Evolutionary conservation across 2,113 vertebrate species (phyloP).

Genomic region (Carlito syrichta): DNA sequence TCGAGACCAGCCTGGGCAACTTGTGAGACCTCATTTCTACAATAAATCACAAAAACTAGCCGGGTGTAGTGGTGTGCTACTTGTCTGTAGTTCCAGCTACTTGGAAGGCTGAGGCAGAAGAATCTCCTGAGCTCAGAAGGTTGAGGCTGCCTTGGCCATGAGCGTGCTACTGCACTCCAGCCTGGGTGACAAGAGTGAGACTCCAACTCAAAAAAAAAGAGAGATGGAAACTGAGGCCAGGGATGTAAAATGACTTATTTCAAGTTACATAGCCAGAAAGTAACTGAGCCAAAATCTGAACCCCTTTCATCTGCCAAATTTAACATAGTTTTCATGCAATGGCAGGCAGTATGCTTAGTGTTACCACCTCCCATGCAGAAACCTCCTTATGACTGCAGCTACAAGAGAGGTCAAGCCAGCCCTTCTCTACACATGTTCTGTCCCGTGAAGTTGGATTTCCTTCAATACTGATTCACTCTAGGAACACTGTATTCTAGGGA

Average conservation of each 20-base stretch:
- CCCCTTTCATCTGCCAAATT: neutral
- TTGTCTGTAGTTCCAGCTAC: no score
- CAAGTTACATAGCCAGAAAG: neutral
- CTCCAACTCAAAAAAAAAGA: no score
- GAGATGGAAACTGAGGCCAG: neutral
- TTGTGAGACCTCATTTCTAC: no score
- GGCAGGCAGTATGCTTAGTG: neutral
- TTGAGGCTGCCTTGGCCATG: no score
- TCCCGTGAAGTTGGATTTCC: neutral
- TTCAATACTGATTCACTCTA: neutral
- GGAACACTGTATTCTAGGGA: neutral
- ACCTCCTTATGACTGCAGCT: neutral
- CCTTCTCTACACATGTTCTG: neutral
- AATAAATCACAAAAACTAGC: no score
- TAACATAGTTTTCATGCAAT: rapidly evolving
- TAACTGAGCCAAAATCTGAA: neutral
- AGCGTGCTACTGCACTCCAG: no score
- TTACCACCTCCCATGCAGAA: rapidly evolving
- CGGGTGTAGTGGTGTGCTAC: no score
- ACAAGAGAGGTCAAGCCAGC: rapidly evolving
- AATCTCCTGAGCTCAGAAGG: no score
- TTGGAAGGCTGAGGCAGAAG: no score
- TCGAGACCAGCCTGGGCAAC: no score
- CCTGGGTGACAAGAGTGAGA: no score
- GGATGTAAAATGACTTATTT: neutral